phyloP scores from a whole-genome alignment of 2,113 vertebrate species.

The Lophochroa leadbeateri region DNA sequence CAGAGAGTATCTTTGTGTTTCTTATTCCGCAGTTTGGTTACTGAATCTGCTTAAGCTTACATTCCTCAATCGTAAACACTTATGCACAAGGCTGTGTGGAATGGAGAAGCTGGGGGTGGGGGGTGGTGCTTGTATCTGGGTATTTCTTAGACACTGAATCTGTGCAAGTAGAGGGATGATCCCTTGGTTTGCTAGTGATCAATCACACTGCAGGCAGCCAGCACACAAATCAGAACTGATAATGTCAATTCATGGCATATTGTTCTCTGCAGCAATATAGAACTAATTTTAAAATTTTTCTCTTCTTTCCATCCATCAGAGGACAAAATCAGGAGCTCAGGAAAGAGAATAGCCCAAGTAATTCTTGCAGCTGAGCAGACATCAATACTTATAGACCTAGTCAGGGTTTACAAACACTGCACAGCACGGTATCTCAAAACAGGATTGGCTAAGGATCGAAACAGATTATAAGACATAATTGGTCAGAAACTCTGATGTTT shows the following conservation, averaged over 20 bases:
- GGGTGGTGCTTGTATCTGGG: background rate
- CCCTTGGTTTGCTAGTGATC: background rate
- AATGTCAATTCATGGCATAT: background rate
- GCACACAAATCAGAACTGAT: constrained; percentile 5
- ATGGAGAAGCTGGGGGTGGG: background rate
- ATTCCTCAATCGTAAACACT: background rate
- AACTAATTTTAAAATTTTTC: background rate
- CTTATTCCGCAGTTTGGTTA: background rate
- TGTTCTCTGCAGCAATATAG: background rate
- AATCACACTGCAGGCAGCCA: background rate
- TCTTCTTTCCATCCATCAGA: background rate
- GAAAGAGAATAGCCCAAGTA: background rate
- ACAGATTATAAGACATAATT: background rate
- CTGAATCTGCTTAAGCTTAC: background rate
- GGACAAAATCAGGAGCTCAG: background rate
- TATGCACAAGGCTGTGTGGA: background rate
- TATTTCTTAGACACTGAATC: background rate
- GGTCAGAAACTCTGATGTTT: background rate
- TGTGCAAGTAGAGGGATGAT: background rate
- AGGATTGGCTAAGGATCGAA: background rate
- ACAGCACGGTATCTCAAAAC: background rate
- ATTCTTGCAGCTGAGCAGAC: constrained; percentile 16
- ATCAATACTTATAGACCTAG: constrained; percentile 39
- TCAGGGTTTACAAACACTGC: constrained; percentile 33
- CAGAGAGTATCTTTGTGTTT: background rate